Base-by-base conservation (phyloP, 2,888 invertebrate species). In the Limenitis arthemis region DNA sequence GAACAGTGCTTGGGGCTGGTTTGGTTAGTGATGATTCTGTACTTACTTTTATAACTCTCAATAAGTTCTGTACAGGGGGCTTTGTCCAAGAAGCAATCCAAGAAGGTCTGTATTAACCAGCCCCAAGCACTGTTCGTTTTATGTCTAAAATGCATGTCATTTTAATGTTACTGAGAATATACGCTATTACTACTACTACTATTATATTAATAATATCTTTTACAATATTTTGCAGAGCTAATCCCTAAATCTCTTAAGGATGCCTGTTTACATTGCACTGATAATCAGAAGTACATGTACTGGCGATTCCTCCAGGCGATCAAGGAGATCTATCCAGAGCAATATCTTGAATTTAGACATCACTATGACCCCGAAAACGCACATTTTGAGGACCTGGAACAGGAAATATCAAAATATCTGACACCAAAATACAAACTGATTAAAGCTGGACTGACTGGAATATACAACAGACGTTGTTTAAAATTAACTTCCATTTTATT, bases 301-400 rank as follows among this genome's bases (percentile, higher is more conserved):
- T 53, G 53, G 37, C 32, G 42, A 34, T 59, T 59, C 31, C 53
- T 62, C 5, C 28, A 48, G 9, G 59, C 49, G 5, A 4, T 94
- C 61, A 88, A 90, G 54, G 73, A 79, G 44, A 83, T 86, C 49
- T 86, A 79, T 0, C 86, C 88, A 0, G 64, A 73, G 8, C 83
- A 86, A 30, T 87, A 83, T 72, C 66, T 70, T 32, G 75, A 70
- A 5, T 77, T 88, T 55, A 85, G 82, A 63, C 72, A 75, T 49
- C 88, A 88, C 51, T 89, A 78, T 66, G 91, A 92, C 68, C 89
- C 91, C 5, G 77, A 87, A 34, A 88, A 86, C 39, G 79, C 74
- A 53, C 88, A 89, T 68, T 88, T 87, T 52, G 70, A 72, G 28
- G 77, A 80, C 8, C 87, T 91, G 65, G 75, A 88, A 51, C 58